Evolutionary conservation across 2,797 vertebrate species (phyloP).

Genomic region (Rhinatrema bivittatum): DNA sequence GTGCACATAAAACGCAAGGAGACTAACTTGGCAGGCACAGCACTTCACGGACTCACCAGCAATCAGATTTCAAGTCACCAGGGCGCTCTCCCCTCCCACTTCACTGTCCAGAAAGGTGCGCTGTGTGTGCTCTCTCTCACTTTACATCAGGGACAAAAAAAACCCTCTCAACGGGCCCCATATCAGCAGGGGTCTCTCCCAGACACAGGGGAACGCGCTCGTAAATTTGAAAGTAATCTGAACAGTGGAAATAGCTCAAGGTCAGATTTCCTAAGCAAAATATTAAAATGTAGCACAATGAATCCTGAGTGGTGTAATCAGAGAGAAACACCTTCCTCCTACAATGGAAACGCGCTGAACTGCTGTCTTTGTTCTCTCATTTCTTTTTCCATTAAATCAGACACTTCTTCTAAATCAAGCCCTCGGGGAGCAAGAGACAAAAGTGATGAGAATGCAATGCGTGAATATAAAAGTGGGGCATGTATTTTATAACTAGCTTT

Average conservation of each 20-base stretch:
- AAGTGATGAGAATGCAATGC: slow-evolving; percentile 54
- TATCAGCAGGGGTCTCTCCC: not conserved
- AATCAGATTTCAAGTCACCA: accelerated
- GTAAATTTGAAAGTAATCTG: not conserved
- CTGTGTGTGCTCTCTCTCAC: no score
- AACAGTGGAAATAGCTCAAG: slow-evolving; percentile 8
- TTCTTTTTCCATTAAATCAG: slow-evolving; percentile 77
- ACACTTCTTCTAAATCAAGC: slow-evolving; percentile 74
- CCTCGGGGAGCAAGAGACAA: slow-evolving; percentile 61
- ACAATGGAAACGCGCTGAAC: slow-evolving; percentile 42
- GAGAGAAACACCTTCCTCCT: slow-evolving; percentile 46
- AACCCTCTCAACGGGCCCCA: not conserved
- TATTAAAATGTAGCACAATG: slow-evolving; percentile 35
- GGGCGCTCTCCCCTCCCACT: no score
- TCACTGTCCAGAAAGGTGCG: no score
- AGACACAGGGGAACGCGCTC: slow-evolving; percentile 7
- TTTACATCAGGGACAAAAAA: no score
- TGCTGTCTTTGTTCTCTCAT: slow-evolving; percentile 67
- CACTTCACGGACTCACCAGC: not conserved
- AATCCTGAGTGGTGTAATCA: slow-evolving; percentile 40
- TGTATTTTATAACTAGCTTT: slow-evolving; percentile 51
- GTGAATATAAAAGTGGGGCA: slow-evolving; percentile 46
- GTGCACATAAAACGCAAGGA: no score
- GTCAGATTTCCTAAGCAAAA: slow-evolving; percentile 18
- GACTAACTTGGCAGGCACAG: no score